A percentile compares a stretch with the other conserved stretches of the same genome.
Evolutionary conservation across 1,140 invertebrate genomes (phyloP).

Genomic region (Drosophila mojavensis): DNA sequence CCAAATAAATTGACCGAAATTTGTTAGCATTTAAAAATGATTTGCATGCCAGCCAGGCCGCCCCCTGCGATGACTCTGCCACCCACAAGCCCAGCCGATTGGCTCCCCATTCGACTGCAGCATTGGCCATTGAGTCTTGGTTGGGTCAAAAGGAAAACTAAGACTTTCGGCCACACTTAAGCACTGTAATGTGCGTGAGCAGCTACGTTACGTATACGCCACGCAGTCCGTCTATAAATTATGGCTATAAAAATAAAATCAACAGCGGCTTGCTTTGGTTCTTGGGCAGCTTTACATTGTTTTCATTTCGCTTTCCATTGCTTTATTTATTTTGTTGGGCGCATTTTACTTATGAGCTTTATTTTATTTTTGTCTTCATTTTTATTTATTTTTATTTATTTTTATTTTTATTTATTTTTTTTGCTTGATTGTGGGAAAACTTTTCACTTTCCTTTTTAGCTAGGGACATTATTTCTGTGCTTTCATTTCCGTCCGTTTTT

Average conservation of each 20-base stretch:
- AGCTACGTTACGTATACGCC: constrained; percentile 48
- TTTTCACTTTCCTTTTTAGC: constrained; percentile 70
- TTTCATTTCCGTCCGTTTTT: constrained; percentile 76
- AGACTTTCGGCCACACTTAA: constrained; percentile 39
- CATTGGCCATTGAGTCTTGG: neutral
- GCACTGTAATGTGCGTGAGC: constrained; percentile 46
- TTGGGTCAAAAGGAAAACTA: neutral
- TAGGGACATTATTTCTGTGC: constrained; percentile 76
- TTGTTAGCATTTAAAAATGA: constrained; percentile 82
- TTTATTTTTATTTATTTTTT: neutral
- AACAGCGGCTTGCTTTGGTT: constrained; percentile 46
- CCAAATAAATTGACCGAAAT: constrained; percentile 74
- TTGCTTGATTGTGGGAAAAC: constrained; percentile 23
- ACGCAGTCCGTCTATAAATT: constrained; percentile 55
- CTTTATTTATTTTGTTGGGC: constrained; percentile 20
- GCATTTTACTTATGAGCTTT: constrained; percentile 41
- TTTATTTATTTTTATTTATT: neutral
- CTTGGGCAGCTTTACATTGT: constrained; percentile 31
- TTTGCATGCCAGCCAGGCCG: constrained; percentile 51
- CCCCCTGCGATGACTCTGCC: neutral
- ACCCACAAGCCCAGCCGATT: constrained; percentile 18
- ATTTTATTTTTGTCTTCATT: constrained; percentile 16
- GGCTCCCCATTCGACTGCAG: constrained; percentile 4
- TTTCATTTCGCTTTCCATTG: constrained; percentile 19
- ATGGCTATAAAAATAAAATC: constrained; percentile 80